These are phyloP conservation scores for Ectropis crepuscularia DNA, from an alignment of 2,888 invertebrate species.

Conservation along the genomic window DNA sequence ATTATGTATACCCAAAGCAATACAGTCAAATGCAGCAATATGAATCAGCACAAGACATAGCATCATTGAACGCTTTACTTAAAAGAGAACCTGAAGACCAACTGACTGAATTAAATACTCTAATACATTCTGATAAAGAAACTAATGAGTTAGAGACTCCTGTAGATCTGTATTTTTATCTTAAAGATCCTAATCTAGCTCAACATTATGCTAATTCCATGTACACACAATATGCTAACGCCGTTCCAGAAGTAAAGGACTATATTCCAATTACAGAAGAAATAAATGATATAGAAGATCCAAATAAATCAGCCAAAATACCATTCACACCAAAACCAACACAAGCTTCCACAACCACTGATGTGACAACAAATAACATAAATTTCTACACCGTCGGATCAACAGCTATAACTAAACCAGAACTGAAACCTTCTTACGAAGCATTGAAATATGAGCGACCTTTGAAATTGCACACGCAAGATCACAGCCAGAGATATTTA, in stretches of 20 bases:
- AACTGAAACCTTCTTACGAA: constrained; percentile 50
- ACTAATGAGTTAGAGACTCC: constrained; percentile 58
- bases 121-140: constrained; percentile 60
- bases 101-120: constrained; percentile 75
- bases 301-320: constrained; percentile 47
- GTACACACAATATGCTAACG: constrained; percentile 58
- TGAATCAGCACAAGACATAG: constrained; percentile 68
- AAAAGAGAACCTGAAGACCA: constrained; percentile 79
- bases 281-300: constrained; percentile 71
- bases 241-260: constrained; percentile 55
- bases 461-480: constrained; percentile 38
- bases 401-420: constrained; percentile 47
- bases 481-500: constrained; percentile 60
- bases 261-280: constrained; percentile 78
- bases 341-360: constrained; percentile 36
- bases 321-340: constrained; percentile 40
- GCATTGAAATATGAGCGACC: constrained; percentile 56
- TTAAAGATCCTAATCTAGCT: constrained; percentile 58
- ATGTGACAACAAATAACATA: constrained; percentile 56
- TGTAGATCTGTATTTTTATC: constrained; percentile 69
- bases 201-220: constrained; percentile 53
- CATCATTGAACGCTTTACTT: constrained; percentile 74
- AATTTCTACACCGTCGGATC: constrained; percentile 67
- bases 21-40: constrained; percentile 65
- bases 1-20: constrained; percentile 67